Percentiles rank a stretch among this genome's conserved stretches.
These are phyloP conservation scores for Diarsia brunnea DNA, from an alignment of 2,888 invertebrate species.

Conservation along the genomic window DNA sequence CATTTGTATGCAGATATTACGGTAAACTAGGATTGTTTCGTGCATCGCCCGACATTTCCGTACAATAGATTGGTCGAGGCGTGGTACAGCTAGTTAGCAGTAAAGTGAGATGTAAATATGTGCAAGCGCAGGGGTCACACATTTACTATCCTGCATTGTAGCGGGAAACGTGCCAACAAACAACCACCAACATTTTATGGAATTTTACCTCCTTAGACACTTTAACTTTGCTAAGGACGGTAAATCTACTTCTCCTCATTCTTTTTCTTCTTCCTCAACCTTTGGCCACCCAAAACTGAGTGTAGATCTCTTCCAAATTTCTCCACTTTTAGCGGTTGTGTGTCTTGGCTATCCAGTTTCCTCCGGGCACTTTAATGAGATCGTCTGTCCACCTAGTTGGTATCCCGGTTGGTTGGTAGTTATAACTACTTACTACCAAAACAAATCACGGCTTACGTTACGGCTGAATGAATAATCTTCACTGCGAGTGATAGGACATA, in stretches of 20 bases:
- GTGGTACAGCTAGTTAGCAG: constrained; percentile 80
- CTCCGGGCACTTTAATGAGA: too few relatives aligned
- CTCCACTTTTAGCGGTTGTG: too few relatives aligned
- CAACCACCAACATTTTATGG: constrained; percentile 26
- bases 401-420: too few relatives aligned
- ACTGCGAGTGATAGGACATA: constrained; percentile 38
- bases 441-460: constrained; percentile 5
- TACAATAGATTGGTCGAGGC: constrained; percentile 84
- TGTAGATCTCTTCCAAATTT: too few relatives aligned
- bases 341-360: too few relatives aligned
- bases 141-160: constrained; percentile 56
- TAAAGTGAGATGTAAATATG: constrained; percentile 82
- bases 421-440: neutral
- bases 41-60: constrained; percentile 85
- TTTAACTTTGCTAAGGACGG: neutral
- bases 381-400: too few relatives aligned
- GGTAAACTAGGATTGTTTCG: constrained; percentile 87
- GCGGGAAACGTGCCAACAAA: constrained; percentile 43
- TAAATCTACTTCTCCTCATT: neutral
- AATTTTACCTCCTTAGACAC: constrained; percentile 7
- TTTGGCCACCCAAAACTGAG: too few relatives aligned
- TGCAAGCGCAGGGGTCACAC: constrained; percentile 74
- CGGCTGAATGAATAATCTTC: constrained; percentile 24
- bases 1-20: constrained; percentile 87
- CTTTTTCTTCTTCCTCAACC: too few relatives aligned